Evolutionary conservation across 2,888 invertebrate species (phyloP).

Genomic region (Drosophila histrio): DNA sequence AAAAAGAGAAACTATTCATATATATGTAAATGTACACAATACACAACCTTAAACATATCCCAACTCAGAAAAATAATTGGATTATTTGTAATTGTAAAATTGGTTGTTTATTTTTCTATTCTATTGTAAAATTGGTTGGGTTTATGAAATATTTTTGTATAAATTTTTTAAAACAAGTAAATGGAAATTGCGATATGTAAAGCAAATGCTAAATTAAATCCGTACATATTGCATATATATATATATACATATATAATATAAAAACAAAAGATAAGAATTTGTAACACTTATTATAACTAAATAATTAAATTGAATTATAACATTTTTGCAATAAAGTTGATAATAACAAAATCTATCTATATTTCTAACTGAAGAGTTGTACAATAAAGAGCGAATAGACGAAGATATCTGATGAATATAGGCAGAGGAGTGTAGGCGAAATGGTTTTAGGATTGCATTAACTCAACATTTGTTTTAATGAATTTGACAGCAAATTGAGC

Average conservation of each 20-base stretch:
- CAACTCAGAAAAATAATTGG: slow-evolving; percentile 16
- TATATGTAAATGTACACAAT: slow-evolving; percentile 18
- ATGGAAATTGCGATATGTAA: slow-evolving; percentile 20
- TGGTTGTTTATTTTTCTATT: slow-evolving; percentile 13
- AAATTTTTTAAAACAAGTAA: slow-evolving; percentile 14
- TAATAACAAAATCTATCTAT: slow-evolving; percentile 41
- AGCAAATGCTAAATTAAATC: slow-evolving; percentile 44
- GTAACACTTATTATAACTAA: slow-evolving; percentile 42
- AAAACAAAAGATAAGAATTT: slow-evolving; percentile 17
- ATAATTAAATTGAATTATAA: slow-evolving; percentile 63
- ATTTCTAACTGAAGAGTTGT: slow-evolving; percentile 35
- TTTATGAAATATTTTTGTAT: slow-evolving; percentile 37
- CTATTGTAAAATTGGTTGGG: slow-evolving; percentile 43
- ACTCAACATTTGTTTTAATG: not conserved
- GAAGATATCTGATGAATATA: not conserved
- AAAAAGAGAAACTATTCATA: slow-evolving; percentile 7
- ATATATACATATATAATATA: slow-evolving; percentile 4
- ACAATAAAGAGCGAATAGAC: slow-evolving; percentile 18
- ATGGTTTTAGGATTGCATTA: not conserved
- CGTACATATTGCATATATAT: slow-evolving; percentile 21
- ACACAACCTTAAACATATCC: slow-evolving; percentile 42
- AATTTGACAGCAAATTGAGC: not conserved
- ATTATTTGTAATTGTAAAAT: slow-evolving; percentile 16
- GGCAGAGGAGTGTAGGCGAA: not conserved
- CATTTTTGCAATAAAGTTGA: slow-evolving; percentile 71